phyloP scores from a whole-genome alignment of 92 coral and sea anemone species.

The Porites rus region DNA sequence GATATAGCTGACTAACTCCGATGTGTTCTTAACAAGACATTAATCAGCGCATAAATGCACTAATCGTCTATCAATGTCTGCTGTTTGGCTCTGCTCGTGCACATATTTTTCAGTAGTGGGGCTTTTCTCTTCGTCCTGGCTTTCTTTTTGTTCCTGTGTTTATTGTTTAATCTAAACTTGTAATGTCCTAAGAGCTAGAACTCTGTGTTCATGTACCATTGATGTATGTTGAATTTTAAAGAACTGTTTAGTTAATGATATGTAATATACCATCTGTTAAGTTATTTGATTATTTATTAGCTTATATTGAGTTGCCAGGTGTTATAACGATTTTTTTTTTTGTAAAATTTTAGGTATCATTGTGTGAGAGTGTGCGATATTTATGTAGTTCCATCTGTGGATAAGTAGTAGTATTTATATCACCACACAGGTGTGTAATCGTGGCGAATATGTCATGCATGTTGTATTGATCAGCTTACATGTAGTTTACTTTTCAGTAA shows the following conservation, averaged over 20 bases:
- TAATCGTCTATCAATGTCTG: too few species aligned
- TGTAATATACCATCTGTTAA: not conserved
- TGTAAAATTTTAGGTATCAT: not conserved
- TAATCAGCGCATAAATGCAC: too few species aligned
- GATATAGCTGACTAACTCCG: too few species aligned
- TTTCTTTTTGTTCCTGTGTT: too few species aligned
- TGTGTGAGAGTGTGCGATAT: not conserved
- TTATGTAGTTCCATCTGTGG: not conserved
- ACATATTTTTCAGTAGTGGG: too few species aligned
- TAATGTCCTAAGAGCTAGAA: too few species aligned
- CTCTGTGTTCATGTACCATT: too few species aligned
- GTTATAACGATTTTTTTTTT: too few species aligned
- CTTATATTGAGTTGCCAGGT: not conserved
- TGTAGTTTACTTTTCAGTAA: not conserved
- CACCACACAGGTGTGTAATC: not conserved
- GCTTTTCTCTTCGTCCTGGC: too few species aligned
- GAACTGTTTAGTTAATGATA: not conserved
- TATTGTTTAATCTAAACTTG: too few species aligned
- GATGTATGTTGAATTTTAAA: not conserved
- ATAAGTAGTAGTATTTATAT: not conserved
- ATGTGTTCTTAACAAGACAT: too few species aligned
- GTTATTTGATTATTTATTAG: conserved; percentile 9
- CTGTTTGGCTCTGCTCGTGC: too few species aligned
- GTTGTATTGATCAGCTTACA: not conserved
- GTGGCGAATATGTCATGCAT: not conserved